Evolutionary conservation across 1,140 invertebrate genomes (phyloP).

Genomic region (Drosophila chauvacae): DNA sequence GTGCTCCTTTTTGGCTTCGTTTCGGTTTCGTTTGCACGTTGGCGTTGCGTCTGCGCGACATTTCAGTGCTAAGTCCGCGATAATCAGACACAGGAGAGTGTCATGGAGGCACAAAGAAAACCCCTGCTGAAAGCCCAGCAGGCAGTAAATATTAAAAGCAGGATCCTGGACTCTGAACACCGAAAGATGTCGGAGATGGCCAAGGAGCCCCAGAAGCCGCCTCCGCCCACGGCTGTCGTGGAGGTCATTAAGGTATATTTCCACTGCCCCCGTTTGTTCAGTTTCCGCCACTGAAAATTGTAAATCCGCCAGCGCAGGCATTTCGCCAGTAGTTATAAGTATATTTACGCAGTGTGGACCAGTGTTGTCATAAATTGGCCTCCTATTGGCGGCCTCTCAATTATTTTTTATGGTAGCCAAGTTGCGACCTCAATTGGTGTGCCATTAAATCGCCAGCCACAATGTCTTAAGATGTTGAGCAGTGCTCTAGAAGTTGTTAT

Average conservation of each 20-base stretch:
- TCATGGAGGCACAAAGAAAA: slow-evolving; percentile 11
- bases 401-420: slow-evolving; percentile 41
- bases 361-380: slow-evolving; percentile 25
- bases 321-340: neutral
- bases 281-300: neutral
- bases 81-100: neutral
- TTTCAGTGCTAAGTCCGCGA: slow-evolving; percentile 11
- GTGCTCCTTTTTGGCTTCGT: slow-evolving; percentile 27
- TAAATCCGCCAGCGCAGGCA: slow-evolving; percentile 16
- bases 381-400: slow-evolving; percentile 32
- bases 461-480: slow-evolving; percentile 41
- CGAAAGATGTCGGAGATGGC: neutral
- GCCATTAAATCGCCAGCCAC: slow-evolving; percentile 52
- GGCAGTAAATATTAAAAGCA: neutral
- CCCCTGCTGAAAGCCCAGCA: neutral
- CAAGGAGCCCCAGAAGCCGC: slow-evolving; percentile 14
- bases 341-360: slow-evolving; percentile 13
- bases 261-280: neutral
- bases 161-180: neutral
- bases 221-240: slow-evolving; percentile 13
- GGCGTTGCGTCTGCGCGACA: slow-evolving; percentile 58
- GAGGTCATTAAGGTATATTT: slow-evolving; percentile 45
- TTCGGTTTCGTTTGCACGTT: slow-evolving; percentile 43
- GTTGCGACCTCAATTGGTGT: slow-evolving; percentile 60
- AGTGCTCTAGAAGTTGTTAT: slow-evolving; percentile 40